These are phyloP conservation scores for Leptopilina myrica DNA, from an alignment of 2,888 invertebrate genomes.

Conservation along the genomic window DNA sequence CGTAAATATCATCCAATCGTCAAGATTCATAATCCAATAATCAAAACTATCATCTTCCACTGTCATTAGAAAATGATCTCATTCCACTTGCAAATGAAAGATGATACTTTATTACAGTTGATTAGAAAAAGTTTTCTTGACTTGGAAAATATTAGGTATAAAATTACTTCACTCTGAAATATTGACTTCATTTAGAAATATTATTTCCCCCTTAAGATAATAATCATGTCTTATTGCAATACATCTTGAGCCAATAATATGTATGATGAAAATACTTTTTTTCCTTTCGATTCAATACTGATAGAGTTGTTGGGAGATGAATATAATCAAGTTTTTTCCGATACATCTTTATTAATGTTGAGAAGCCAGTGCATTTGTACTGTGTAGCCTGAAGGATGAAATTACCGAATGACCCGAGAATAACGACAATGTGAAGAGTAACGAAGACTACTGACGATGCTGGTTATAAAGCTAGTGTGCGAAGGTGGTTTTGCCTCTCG, in stretches of 20 bases:
- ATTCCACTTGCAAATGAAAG: too few species aligned
- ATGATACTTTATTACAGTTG: too few species aligned
- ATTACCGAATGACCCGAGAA: conserved; percentile 64
- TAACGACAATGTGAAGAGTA: conserved; percentile 57
- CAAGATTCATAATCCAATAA: too few species aligned
- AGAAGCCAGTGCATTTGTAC: conserved; percentile 31
- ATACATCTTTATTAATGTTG: conserved; percentile 34
- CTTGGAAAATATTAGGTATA: too few species aligned
- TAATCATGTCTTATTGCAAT: not conserved
- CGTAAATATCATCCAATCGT: too few species aligned
- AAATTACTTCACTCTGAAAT: too few species aligned
- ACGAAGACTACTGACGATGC: conserved; percentile 46
- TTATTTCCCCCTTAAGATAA: too few species aligned
- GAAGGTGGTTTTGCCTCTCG: conserved; percentile 70
- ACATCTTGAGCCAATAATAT: not conserved
- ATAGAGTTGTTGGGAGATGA: conserved; percentile 21
- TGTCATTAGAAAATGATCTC: too few species aligned
- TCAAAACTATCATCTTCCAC: too few species aligned
- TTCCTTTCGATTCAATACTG: not conserved
- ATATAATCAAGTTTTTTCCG: conserved; percentile 11
- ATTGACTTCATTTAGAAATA: too few species aligned
- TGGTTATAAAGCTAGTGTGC: conserved; percentile 59
- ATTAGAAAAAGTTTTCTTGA: too few species aligned
- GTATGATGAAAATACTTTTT: not conserved
- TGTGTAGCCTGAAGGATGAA: conserved; percentile 62